Evolutionary conservation across 2,797 vertebrate genomes (phyloP).

Genomic region (Hydrocynus forskahlii): DNA sequence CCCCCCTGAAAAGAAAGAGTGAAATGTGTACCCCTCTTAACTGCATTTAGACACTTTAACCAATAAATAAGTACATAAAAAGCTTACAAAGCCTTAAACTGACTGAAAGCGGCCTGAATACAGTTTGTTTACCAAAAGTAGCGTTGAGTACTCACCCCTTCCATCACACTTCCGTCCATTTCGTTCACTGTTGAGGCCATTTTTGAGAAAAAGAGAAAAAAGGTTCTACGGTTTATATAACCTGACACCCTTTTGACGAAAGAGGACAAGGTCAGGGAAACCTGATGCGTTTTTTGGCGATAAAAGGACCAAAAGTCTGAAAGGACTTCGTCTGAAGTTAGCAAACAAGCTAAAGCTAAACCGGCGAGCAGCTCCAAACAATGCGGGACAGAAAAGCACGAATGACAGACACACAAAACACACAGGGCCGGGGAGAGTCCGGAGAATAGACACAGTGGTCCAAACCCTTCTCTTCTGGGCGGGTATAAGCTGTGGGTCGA

Average conservation of each 20-base stretch:
- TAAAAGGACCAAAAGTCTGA: slow-evolving; percentile 17
- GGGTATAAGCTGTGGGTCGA: no score
- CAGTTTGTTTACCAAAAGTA: not conserved
- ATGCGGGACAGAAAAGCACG: slow-evolving; percentile 51
- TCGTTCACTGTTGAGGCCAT: slow-evolving; percentile 76
- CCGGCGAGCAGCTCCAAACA: slow-evolving; percentile 57
- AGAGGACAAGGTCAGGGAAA: not conserved
- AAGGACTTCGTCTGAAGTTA: slow-evolving; percentile 25
- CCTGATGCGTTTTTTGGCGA: slow-evolving; percentile 39
- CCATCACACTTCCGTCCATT: slow-evolving; percentile 93
- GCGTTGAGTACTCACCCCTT: slow-evolving; percentile 84
- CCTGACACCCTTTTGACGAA: not conserved
- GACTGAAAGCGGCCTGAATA: not conserved
- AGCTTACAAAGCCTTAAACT: not conserved
- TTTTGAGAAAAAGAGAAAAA: slow-evolving; percentile 50
- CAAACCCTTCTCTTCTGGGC: not conserved
- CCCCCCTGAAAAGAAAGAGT: slow-evolving; percentile 82
- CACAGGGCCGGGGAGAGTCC: not conserved
- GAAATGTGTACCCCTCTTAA: not conserved
- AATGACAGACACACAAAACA: slow-evolving; percentile 51
- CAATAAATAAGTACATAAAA: not conserved
- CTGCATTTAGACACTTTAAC: not conserved
- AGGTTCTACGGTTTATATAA: slow-evolving; percentile 18
- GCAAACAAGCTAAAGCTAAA: slow-evolving; percentile 28
- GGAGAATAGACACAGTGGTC: not conserved